Evolutionary conservation across 2,888 invertebrate species (phyloP), one percentile per base, ranked within the genome.

Genomic region (Pyrrhia umbra): DNA sequence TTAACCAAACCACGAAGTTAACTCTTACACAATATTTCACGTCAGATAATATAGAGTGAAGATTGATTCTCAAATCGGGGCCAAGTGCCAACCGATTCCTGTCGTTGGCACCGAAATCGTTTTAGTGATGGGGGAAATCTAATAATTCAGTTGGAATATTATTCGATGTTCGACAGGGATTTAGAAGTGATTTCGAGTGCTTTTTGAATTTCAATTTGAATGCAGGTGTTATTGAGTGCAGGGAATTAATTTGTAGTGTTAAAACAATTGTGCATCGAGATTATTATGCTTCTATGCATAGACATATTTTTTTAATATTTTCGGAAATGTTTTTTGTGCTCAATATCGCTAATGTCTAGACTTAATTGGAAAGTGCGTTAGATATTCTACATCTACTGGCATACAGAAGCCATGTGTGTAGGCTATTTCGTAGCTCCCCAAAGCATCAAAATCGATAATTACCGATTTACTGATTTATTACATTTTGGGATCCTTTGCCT

Each of bases 71-170:
- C 25, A 23, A 47, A 45, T 51, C 16, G 34, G 18, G 18, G 50
- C 37, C 40, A 60, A 67, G 66, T 63, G 51, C 60, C 10, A n/a
- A 27, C 27, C 59, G 55, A 47, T 47, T 50, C 9, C 52, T 68
- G 59, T 54, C 59, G 43, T 27, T 62, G 47, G 46, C 68, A 61
- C 47, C 30, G 10, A 27, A 68, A 52, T 60, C 43, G 34, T 45
- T 56, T 58, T 60, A 66, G 70, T 62, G 62, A 45, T 39, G 62
- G 45, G 20, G 13, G 37, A 51, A 51, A 72, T 58, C n/a, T 55
- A 72, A 72, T 67, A 43, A 71, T 39, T 49, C 56, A 43, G 37
- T 25, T 60, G 39, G 55, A 70, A 58, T 56, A 46, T 56, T 66
- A 59, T 69, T 56, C 56, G 30, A 66, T 42, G 40, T 23, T 25